phyloP scores from a whole-genome alignment of 2,797 vertebrate genomes.

The Anabas testudineus region DNA sequence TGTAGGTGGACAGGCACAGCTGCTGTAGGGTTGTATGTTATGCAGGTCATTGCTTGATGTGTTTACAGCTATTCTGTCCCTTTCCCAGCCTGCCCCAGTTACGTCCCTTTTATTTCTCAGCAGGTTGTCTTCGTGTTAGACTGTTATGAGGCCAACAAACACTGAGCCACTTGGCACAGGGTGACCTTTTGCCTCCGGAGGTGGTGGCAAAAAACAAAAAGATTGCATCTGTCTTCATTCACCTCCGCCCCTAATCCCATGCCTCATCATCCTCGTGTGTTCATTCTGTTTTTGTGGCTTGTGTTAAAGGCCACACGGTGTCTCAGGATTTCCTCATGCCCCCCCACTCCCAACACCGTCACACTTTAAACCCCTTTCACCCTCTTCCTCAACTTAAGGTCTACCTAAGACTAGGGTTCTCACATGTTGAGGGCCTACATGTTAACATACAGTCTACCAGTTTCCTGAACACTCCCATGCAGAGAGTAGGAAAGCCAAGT shows the following conservation, averaged over 20 bases:
- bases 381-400: conserved; percentile 53
- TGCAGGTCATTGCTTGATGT: conserved; percentile 75
- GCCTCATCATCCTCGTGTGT: conserved; percentile 67
- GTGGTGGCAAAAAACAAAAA: conserved; percentile 73
- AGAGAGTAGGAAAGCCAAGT: conserved; percentile 48
- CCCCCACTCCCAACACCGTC: conserved; percentile 5
- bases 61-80: conserved; percentile 70
- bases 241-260: conserved; percentile 52
- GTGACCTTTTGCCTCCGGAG: conserved; percentile 68
- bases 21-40: conserved; percentile 72
- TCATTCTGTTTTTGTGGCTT: conserved; percentile 78
- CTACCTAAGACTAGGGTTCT: conserved; percentile 69
- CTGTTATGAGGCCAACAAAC: conserved; percentile 65
- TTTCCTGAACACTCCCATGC: conserved; percentile 52
- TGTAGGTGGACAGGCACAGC: conserved; percentile 68
- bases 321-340: conserved; percentile 84
- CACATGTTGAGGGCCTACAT: conserved; percentile 53
- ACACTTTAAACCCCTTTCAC: conserved; percentile 34
- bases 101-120: conserved; percentile 54
- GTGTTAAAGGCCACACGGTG: conserved; percentile 78
- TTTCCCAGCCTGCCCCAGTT: conserved; percentile 43
- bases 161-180: conserved; percentile 62
- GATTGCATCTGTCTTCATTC: conserved; percentile 71
- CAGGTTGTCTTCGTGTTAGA: conserved; percentile 61
- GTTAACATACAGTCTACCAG: conserved; percentile 55